Evolutionary conservation across 2,113 vertebrate species (phyloP), one percentile per base, ranked within the genome.

Genomic region (Grus americana): DNA sequence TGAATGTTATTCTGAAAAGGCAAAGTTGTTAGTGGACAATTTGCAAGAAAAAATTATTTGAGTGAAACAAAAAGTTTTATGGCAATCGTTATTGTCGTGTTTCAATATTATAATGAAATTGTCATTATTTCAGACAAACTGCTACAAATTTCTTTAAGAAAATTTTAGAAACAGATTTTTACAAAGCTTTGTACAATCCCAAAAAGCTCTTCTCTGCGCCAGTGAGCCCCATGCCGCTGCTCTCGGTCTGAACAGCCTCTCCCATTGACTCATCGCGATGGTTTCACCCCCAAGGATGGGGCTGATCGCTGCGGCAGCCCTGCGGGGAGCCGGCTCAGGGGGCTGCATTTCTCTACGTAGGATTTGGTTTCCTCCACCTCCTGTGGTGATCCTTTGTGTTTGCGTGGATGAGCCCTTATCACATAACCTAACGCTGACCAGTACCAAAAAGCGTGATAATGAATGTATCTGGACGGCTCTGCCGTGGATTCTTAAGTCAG

Each of bases 1-100:
- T 66, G 46, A 79, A 73, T 19, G 58, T 65, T 88, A 24, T 66
- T 92, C 58, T 90, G 40, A 91, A 67, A 54, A 93, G 47, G 17
- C 10, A 76, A 86, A 79, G 61, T 26, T 68, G 12, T 54, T 63
- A 38, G 50, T 46, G 23, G 17, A 47, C 46, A 62, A 68, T 30
- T 61, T 62, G 22, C 46, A 70, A 88, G 66, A 6, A 55, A 70
- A 47, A 29, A 27, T 9, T 23, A 61, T 10, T n/a, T 12, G 10
- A 27, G 44, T 23, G 18, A 73, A 61, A 66, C 2, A 22, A 44
- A 22, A 44, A 63, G 26, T 59, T 63, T 38, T 30, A 19, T 78
- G 61, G n/a, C 75, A 74, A 85, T 79, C 16, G 5, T 91, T 70
- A 55, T 46, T 24, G 63, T 17, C 2, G 4, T 58, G 22, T 67